Evolutionary conservation across 2,888 invertebrate genomes (phyloP), one percentile per base, ranked within the genome.

Genomic region (Phorcus lineatus): DNA sequence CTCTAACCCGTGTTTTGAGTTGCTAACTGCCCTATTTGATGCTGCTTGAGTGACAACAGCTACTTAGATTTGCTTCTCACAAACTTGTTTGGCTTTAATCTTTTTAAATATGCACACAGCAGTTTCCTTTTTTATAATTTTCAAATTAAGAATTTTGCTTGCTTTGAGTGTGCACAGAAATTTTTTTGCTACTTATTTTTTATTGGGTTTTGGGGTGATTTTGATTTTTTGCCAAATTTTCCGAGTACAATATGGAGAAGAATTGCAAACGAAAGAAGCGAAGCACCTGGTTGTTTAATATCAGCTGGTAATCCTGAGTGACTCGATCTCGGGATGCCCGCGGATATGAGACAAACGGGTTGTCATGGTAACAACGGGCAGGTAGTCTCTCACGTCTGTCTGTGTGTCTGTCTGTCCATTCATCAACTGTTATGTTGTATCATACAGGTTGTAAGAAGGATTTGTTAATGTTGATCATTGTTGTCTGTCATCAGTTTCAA

Each of bases 221-320:
- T 67, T 66, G 11, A 76, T 62, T 66, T n/a, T 53, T 53, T 36
- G 70, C 31, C 74, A 67, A 22, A 70, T 79, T 80, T 76, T 78
- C 55, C 53, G 67, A 70, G 54, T 66, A 70, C 55, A 77, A 62
- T 77, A 57, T 66, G 55, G 57, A 47, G 74, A 77, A 67, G 79
- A 78, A 77, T 55, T 77, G 67, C 75, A 52, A 70, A 16, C 54
- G 19, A 13, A 75, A 80, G 36, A 47, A 47, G 47, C 47, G 36
- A 47, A 47, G 47, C 47, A 13, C 66, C 76, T 76, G 76, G 76
- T 76, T 76, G 54, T 55, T 95, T 96, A 98, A 98, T 98, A 98
- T 98, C 98, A 98, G 97, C 97, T 97, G 97, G 97, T 98, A 98
- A 98, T 97, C 97, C 92, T 93, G 93, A 93, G 93, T 76, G 77